Percentiles rank a stretch among this genome's conserved stretches.
phyloP scores from a whole-genome alignment of 1,140 invertebrate species.

The Zaprionus tsacasi region DNA sequence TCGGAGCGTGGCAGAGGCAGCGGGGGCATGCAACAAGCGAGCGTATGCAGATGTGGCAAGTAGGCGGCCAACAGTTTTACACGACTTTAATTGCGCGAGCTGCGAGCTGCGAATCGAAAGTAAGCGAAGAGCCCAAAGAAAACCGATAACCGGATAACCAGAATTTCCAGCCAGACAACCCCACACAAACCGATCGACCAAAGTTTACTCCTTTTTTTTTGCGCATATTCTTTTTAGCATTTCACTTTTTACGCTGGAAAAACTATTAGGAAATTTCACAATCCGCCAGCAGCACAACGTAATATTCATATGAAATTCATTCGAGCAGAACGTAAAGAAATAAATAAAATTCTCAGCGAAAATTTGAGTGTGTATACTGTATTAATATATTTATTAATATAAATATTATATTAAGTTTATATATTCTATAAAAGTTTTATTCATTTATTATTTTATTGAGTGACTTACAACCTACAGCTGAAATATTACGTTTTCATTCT shows the following conservation, averaged over 20 bases:
- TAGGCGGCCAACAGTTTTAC: slow-evolving; percentile 28
- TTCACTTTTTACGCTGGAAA: slow-evolving; percentile 1
- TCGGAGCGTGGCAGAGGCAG: slow-evolving; percentile 23
- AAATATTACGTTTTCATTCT: too few relatives aligned
- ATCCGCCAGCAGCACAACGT: neutral
- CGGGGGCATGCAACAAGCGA: slow-evolving; percentile 26
- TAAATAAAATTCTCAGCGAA: neutral
- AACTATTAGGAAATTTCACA: slow-evolving; percentile 1
- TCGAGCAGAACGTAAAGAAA: neutral
- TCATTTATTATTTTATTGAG: too few relatives aligned
- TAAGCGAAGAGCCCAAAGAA: slow-evolving; percentile 38
- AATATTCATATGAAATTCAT: neutral
- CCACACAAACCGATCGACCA: neutral
- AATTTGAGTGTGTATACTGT: too few relatives aligned
- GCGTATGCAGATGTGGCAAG: slow-evolving; percentile 8
- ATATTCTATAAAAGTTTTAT: too few relatives aligned
- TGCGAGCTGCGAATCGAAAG: slow-evolving; percentile 33
- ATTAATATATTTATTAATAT: neutral
- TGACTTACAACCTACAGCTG: neutral
- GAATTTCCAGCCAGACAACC: slow-evolving; percentile 67
- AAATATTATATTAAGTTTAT: too few relatives aligned
- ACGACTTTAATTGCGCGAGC: slow-evolving; percentile 47
- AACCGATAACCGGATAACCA: slow-evolving; percentile 59
- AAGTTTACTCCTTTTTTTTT: slow-evolving; percentile 19
- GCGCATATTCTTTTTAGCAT: neutral